Base-by-base conservation (phyloP, 1,140 invertebrate genomes). In the Caerostris extrusa region DNA sequence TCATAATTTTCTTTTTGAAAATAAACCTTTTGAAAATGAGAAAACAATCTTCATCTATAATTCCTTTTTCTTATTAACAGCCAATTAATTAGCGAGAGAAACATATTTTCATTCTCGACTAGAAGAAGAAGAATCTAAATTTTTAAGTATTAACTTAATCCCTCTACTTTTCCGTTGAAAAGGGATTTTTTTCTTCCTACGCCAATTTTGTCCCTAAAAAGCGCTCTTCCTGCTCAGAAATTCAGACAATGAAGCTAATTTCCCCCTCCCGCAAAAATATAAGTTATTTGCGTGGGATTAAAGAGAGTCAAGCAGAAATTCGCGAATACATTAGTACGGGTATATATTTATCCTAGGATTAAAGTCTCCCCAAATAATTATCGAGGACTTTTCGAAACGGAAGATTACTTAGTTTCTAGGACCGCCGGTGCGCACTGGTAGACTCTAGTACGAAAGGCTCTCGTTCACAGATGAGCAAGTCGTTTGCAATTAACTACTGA, bases 361-460 rank as follows among this genome's bases (percentile, higher is more conserved):
- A 91, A 91, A 91, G 90, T 91, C 90, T 91, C 71, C 64, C 77
- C 77, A 91, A 91, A 91, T 91, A 91, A 91, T 91, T 91, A 91
- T 91, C 90, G 60, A 67, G 50, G 60, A n/a, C 90, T 34, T 34
- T 56, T 85, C 19, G 53, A n/a, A 87, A 53, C 19, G 69, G 67
- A 77, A 83, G 89, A 83, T 91, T 91, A 91, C 90, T 91, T 77
- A 81, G 90, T 91, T 91, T 91, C 55, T 19, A 55, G 69, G 50
- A 82, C 34, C 90, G 19, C 1, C 64, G 90, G 90, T 91, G 90
- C 90, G 90, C 77, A 83, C 77, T 55, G 50, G 5, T 64, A 60
- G 50, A 91, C 55, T 17, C 58, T 50, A 34, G 2, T 50, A 17
- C 71, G 55, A 91, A 61, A 61, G 64, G 56, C 82, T 19, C 90